Base-by-base conservation (phyloP, 2,113 vertebrate species). In the Leucosticte australis region DNA sequence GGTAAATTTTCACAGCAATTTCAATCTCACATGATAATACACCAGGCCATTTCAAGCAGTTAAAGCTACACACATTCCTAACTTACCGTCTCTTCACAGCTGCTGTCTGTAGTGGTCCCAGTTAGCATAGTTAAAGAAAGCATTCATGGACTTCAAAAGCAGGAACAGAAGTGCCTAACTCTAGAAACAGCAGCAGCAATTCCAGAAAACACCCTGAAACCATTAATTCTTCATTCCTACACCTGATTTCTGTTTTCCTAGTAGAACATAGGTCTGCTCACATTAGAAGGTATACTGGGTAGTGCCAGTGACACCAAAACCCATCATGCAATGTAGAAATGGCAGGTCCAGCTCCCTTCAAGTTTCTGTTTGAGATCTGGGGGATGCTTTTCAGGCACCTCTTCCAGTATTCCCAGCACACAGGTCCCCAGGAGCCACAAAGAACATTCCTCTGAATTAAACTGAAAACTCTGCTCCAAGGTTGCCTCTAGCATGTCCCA, bases 191-290 rank as follows among this genome's bases (percentile, higher is more conserved):
- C 56, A 75, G 44, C 1, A 8, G 10, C n/a, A 75, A 19, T 16
- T 9, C 13, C 39, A 94, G 68, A 71, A 76, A 42, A 68, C 7
- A 6, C 15, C 57, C 56, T 39, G 23, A 71, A 80, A 63, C 4
- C 23, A 71, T 0, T 18, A 83, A 27, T 3, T 8, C 5, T n/a
- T 46, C 23, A 42, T 20, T 5, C 14, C n/a, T 3, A 2, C 11
- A 37, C 7, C 10, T 11, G 20, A 69, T 60, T 42, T 15, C 47
- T 33, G 9, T 82, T 65, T 67, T 20, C 9, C 10, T 49, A 31
- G 37, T 13, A 39, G 74, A 78, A 44, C 6, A 26, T 2, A 53
- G 4, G 6, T 44, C 79, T 81, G 30, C 27, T 64, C 26, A 31
- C 10, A 30, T 47, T 21, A 35, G 9, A 23, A 21, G 2, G 14